Conservation (phyloP, 2,113 vertebrate genomes). For the Noctilio leporinus region DNA sequence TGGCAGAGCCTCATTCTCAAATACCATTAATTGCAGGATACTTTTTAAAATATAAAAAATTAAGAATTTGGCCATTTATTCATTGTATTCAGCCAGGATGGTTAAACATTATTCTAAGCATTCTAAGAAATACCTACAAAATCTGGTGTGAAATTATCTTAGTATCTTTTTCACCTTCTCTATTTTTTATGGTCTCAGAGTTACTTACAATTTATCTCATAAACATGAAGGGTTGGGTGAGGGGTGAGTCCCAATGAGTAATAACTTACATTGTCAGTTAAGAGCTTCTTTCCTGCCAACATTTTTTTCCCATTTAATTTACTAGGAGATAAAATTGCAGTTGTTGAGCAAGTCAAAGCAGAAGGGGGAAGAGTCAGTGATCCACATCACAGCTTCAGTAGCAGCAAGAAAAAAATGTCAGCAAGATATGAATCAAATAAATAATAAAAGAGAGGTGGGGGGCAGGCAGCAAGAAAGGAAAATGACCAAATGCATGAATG, state of each 20-base stretch:
- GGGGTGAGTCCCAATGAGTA: not conserved
- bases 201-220: constrained; percentile 35
- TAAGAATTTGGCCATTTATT: not conserved
- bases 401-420: not conserved
- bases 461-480: not conserved
- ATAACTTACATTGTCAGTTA: not conserved
- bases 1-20: not conserved
- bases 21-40: not conserved
- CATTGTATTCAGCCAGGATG: not conserved
- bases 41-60: not conserved
- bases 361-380: not conserved
- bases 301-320: constrained; percentile 21
- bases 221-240: not conserved
- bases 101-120: not conserved
- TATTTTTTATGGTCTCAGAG: not conserved
- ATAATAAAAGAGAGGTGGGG: not conserved
- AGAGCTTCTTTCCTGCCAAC: constrained; percentile 3
- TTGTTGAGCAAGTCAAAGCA: constrained; percentile 8
- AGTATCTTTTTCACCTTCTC: not conserved
- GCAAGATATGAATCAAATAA: constrained; percentile 26
- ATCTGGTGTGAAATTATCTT: not conserved
- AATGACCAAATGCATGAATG: not conserved
- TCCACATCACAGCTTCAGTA: not conserved
- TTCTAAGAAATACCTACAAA: not conserved
- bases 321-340: constrained; percentile 11